These are phyloP conservation scores for Melolontha melolontha DNA, from an alignment of 2,888 invertebrate species.

Conservation along the genomic window DNA sequence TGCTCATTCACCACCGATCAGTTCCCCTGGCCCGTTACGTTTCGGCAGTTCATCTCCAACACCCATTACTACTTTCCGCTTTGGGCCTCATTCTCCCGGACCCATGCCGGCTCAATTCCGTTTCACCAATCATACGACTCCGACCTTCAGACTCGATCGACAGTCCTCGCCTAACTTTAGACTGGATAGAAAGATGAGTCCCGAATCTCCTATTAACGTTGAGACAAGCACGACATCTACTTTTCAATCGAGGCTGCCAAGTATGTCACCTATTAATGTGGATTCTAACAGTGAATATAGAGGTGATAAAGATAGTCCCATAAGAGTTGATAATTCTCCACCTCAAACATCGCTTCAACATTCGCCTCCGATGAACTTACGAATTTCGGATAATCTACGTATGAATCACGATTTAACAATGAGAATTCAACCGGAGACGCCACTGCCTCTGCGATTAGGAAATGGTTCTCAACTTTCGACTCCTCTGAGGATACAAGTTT, in stretches of 20 bases:
- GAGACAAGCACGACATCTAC: constrained; percentile 44
- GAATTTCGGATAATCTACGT: constrained; percentile 56
- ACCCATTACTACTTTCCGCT: constrained; percentile 63
- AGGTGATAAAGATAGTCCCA: constrained; percentile 55
- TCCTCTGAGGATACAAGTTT: constrained; percentile 63
- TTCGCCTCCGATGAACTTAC: constrained; percentile 62
- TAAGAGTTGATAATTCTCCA: constrained; percentile 53
- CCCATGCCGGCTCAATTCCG: constrained; percentile 65
- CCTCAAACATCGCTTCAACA: constrained; percentile 55
- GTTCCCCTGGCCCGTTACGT: constrained; percentile 61
- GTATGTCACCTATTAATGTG: constrained; percentile 49
- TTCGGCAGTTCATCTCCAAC: constrained; percentile 56
- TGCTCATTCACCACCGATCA: constrained; percentile 63
- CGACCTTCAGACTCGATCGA: constrained; percentile 49
- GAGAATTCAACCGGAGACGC: constrained; percentile 55
- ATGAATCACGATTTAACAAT: constrained; percentile 39
- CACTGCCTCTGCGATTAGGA: constrained; percentile 60
- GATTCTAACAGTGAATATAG: constrained; percentile 52
- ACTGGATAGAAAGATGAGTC: constrained; percentile 52
- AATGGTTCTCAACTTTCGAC: constrained; percentile 56
- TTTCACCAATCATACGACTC: constrained; percentile 60
- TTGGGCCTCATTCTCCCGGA: constrained; percentile 65
- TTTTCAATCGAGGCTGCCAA: constrained; percentile 30
- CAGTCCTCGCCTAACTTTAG: constrained; percentile 53
- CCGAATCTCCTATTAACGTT: constrained; percentile 57